Evolutionary conservation across 2,113 vertebrate species (phyloP).

Genomic region (Mola mola): DNA sequence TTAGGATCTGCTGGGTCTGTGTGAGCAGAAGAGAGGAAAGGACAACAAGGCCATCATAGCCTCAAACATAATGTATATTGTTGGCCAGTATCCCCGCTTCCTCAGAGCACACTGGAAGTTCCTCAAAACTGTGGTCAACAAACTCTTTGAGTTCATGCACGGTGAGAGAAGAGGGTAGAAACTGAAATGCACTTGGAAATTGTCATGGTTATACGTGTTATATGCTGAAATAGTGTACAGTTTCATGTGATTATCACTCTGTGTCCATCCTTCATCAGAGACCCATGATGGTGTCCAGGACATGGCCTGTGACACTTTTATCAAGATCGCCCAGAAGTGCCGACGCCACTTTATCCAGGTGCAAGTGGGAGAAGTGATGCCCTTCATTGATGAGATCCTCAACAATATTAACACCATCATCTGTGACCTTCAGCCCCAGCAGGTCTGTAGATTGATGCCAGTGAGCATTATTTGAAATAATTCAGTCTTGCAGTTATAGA

Average conservation of each 20-base stretch:
- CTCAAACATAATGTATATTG: slow-evolving; percentile 99
- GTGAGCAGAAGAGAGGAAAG: slow-evolving; percentile 98
- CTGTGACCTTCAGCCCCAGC: slow-evolving; percentile 98
- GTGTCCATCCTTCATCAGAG: slow-evolving; percentile 77
- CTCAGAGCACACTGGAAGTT: slow-evolving; percentile 99
- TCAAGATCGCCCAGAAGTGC: slow-evolving; percentile 99
- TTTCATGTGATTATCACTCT: neutral
- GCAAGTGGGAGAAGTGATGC: slow-evolving; percentile 99
- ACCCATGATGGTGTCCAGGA: slow-evolving; percentile 99
- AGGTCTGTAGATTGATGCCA: slow-evolving; percentile 79
- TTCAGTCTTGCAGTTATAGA: no score
- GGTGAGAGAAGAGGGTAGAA: slow-evolving; percentile 80
- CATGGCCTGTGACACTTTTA: slow-evolving; percentile 99
- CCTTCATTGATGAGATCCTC: slow-evolving; percentile 98
- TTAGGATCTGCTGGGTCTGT: slow-evolving; percentile 96
- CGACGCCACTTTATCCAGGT: slow-evolving; percentile 99
- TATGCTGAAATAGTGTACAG: no score
- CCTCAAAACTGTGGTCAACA: slow-evolving; percentile 99
- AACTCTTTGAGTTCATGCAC: slow-evolving; percentile 99
- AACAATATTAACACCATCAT: slow-evolving; percentile 99
- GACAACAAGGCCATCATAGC: slow-evolving; percentile 99
- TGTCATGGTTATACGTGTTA: no score
- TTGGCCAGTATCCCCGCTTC: slow-evolving; percentile 98
- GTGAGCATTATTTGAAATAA: no score
- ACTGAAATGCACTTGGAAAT: no score